Percentiles rank a stretch among this genome's conserved stretches.
Evolutionary conservation across 2,113 vertebrate species (phyloP).

Genomic region (Anguilla japonica): DNA sequence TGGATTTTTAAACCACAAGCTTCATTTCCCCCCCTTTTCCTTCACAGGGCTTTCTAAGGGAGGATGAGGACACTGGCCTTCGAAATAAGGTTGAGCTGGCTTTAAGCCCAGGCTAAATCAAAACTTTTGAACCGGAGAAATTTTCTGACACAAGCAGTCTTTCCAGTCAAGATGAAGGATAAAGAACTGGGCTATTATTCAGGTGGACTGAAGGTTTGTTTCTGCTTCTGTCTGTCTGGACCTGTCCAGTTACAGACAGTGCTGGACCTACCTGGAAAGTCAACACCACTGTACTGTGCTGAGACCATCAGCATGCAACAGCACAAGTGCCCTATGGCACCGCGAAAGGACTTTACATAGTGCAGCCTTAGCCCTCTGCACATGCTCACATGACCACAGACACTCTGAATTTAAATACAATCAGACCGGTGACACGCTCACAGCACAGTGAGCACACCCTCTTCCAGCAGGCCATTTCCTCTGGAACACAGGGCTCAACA

Average conservation of each 20-base stretch:
- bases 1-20: not conserved
- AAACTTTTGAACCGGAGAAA: not conserved
- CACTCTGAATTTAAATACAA: not conserved
- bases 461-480: constrained; percentile 36
- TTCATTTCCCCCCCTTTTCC: not conserved
- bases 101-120: not conserved
- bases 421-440: not conserved
- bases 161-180: not conserved
- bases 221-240: not conserved
- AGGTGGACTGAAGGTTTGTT: not conserved
- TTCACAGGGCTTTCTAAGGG: not conserved
- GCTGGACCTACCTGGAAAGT: not conserved
- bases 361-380: too few species aligned
- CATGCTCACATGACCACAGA: not conserved
- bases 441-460: not conserved
- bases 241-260: not conserved
- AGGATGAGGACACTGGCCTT: not conserved
- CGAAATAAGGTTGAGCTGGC: not conserved
- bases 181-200: not conserved
- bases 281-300: not conserved
- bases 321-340: not conserved
- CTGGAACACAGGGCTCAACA: constrained; percentile 33
- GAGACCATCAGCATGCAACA: not conserved
- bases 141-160: not conserved
- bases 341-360: not conserved